Conservation (phyloP, 2,888 invertebrate genomes). For the Coremacera marginata region DNA sequence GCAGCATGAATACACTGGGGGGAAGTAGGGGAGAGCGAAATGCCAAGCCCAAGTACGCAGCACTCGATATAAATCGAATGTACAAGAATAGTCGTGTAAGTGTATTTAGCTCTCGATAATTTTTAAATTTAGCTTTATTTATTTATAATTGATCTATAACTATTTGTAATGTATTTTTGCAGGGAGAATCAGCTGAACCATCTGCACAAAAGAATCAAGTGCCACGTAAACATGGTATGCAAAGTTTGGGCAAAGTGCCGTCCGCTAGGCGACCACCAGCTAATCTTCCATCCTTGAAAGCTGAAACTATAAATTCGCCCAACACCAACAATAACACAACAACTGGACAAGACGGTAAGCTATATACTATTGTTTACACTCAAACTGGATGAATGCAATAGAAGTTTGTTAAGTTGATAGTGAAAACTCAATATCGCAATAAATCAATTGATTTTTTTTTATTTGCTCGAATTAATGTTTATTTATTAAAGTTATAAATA, state of each 20-base stretch:
- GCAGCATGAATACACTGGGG: constrained; percentile 71
- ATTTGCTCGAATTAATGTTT: not conserved
- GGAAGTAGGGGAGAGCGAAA: constrained; percentile 71
- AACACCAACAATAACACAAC: constrained; percentile 55
- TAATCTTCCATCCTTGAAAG: constrained; percentile 98
- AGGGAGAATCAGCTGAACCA: constrained; percentile 90
- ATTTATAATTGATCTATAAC: not conserved
- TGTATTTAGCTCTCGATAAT: constrained; percentile 52
- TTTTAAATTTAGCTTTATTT: constrained; percentile 36
- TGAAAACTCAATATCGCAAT: too few species aligned
- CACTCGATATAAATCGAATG: constrained; percentile 97
- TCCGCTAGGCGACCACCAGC: constrained; percentile 98
- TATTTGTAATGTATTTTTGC: constrained; percentile 46
- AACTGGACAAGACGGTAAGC: constrained; percentile 58
- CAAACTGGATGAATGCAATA: not conserved
- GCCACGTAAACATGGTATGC: constrained; percentile 99
- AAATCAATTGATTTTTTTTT: not conserved
- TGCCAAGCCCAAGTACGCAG: constrained; percentile 92
- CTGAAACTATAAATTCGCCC: constrained; percentile 79
- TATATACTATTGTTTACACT: not conserved
- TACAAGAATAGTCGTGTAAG: constrained; percentile 89
- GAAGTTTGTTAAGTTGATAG: not conserved
- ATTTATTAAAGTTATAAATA: not conserved
- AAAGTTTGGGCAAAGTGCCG: constrained; percentile 99
- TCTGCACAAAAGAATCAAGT: constrained; percentile 89